These are phyloP conservation scores for Bufo gargarizans DNA, from an alignment of 2,113 vertebrate genomes.

Conservation along the genomic window DNA sequence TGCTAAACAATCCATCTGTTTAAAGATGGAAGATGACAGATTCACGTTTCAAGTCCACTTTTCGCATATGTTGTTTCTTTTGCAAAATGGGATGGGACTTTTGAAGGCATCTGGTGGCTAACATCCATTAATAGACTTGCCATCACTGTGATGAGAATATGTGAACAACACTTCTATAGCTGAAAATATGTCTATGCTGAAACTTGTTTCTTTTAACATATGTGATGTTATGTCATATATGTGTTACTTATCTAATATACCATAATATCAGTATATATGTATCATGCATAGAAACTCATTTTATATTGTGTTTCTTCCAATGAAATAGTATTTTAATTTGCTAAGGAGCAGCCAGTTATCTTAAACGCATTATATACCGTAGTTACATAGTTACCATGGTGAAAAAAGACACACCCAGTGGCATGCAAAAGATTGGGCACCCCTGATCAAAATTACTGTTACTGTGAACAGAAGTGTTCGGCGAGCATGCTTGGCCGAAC, in stretches of 20 bases:
- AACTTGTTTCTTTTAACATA: background rate
- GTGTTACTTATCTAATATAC: background rate
- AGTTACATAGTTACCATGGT: no score
- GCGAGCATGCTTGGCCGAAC: no score
- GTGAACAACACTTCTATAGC: conserved; percentile 1
- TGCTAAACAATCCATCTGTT: conserved; percentile 38
- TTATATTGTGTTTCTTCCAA: no score
- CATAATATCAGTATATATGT: background rate
- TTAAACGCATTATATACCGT: no score
- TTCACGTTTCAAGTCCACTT: conserved; percentile 20
- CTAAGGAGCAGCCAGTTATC: no score
- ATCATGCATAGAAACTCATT: background rate
- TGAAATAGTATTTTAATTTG: no score
- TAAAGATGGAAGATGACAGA: conserved; percentile 16
- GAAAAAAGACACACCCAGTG: no score
- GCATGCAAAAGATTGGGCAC: no score
- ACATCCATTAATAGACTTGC: conserved; percentile 31
- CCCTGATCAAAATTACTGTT: no score
- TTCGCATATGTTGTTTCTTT: conserved; percentile 42
- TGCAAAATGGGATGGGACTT: background rate
- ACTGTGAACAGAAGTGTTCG: no score
- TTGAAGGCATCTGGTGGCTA: conserved; percentile 18
- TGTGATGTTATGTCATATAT: background rate
- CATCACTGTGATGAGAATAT: background rate
- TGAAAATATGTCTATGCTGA: background rate